Conservation (phyloP, 2,113 vertebrate genomes). For the Mastomys coucha region DNA sequence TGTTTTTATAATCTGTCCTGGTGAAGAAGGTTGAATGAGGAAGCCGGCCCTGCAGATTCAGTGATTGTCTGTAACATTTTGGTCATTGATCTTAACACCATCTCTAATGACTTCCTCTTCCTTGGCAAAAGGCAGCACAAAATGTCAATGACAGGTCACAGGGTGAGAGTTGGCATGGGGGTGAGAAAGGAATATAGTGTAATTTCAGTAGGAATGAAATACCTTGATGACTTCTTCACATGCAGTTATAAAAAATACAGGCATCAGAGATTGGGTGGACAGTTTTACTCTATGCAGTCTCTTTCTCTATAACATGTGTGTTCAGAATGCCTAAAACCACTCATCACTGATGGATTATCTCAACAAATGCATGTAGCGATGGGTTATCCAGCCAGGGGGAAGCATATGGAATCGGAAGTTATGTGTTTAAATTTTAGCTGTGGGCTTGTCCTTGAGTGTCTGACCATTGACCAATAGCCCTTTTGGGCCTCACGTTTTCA, state of each 20-base stretch:
- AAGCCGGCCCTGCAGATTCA: neutral
- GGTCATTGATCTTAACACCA: neutral
- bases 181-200: neutral
- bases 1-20: neutral
- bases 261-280: neutral
- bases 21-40: neutral
- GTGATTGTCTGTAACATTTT: neutral
- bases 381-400: neutral
- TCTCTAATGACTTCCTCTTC: neutral
- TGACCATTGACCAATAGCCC: neutral
- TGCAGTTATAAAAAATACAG: conserved; percentile 15
- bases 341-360: neutral
- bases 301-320: neutral
- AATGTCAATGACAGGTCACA: neutral
- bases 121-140: neutral
- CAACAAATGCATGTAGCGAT: neutral
- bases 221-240: neutral
- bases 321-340: neutral
- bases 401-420: neutral
- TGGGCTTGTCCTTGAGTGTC: neutral
- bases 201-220: neutral
- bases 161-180: neutral
- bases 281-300: neutral
- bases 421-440: neutral
- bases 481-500: neutral